phyloP scores from a whole-genome alignment of 2,797 vertebrate species.

The Oreochromis mossambicus region DNA sequence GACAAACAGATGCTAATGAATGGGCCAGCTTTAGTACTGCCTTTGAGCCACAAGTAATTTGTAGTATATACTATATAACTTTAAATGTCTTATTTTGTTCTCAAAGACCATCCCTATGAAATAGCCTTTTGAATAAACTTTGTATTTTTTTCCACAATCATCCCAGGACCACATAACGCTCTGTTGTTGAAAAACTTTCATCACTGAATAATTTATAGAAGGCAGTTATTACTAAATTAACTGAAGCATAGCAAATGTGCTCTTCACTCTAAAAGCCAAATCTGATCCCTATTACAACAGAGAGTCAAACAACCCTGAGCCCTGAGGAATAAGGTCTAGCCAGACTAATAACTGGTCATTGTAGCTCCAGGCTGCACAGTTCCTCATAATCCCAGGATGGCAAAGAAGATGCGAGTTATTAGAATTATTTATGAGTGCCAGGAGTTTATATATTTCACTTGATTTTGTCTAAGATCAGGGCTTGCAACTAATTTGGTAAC shows the following conservation, averaged over 20 bases:
- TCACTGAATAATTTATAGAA: not conserved
- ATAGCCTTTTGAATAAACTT: not conserved
- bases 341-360: not conserved
- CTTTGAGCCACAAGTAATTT: not conserved
- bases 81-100: not conserved
- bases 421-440: constrained; percentile 26
- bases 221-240: not conserved
- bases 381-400: constrained; percentile 3
- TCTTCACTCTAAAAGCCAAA: not conserved
- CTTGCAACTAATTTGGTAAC: not conserved
- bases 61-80: not conserved
- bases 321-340: not conserved
- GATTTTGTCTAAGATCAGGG: not conserved
- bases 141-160: not conserved
- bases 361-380: not conserved
- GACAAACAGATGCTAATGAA: not conserved
- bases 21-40: not conserved
- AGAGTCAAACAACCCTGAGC: not conserved
- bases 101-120: not conserved
- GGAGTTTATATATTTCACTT: not conserved
- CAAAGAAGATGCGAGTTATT: constrained; percentile 11
- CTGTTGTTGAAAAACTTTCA: not conserved
- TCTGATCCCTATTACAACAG: not conserved
- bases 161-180: not conserved
- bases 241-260: not conserved